These are phyloP conservation scores for Chelonus insularis DNA, from an alignment of 1,140 invertebrate genomes.

Conservation along the genomic window DNA sequence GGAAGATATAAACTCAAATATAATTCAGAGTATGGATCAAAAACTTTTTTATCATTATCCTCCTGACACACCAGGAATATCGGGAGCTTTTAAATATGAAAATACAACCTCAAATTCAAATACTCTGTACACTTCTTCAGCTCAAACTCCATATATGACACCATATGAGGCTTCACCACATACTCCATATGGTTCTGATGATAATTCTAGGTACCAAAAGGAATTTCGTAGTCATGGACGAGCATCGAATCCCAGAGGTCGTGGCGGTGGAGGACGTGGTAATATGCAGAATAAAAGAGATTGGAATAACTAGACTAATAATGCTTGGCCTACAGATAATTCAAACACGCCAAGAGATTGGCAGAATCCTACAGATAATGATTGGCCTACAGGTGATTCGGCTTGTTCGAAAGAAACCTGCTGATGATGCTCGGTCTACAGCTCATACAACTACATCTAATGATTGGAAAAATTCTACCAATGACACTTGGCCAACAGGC, in stretches of 20 bases:
- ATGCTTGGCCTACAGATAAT: no score
- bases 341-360: no score
- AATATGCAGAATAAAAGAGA: no score
- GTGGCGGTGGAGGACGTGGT: no score
- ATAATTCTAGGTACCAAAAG: conserved; percentile 60
- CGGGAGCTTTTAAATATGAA: conserved; percentile 46
- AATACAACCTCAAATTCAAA: conserved; percentile 51
- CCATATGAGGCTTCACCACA: conserved; percentile 78
- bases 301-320: no score
- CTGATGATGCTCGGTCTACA: no score
- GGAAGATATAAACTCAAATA: conserved; percentile 66
- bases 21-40: conserved; percentile 74
- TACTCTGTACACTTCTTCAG: conserved; percentile 82
- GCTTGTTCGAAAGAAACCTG: conserved; percentile 65
- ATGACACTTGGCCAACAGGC: no score
- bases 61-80: conserved; percentile 65
- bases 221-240: conserved; percentile 62
- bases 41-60: conserved; percentile 69
- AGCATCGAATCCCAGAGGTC: conserved; percentile 56
- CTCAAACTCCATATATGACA: conserved; percentile 89
- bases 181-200: conserved; percentile 63
- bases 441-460: no score
- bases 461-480: no score
- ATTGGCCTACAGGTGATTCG: conserved; percentile 47
- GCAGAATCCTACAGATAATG: no score